Base-by-base conservation (phyloP, 2,113 vertebrate species). In the Fulica atra region DNA sequence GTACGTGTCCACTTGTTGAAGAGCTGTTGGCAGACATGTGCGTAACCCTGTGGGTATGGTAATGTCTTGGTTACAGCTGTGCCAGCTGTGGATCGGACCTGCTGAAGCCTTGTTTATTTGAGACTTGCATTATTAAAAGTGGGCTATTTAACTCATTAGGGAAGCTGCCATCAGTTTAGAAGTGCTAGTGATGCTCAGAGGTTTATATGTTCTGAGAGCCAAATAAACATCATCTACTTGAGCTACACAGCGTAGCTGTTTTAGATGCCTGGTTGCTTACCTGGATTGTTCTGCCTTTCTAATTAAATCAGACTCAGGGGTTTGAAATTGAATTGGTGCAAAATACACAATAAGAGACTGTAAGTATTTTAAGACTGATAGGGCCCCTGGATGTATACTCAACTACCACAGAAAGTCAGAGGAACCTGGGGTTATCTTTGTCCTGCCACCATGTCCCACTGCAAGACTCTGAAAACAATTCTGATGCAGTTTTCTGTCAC, bases 241-340 rank as follows among this genome's bases (percentile, higher is more conserved):
- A 72, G 36, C 36, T 72, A 36, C 7, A 9, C 44, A 81, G 31
- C 14, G 42, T 56, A 73, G 61, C 61, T 29, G 28, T 59, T 91
- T 57, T 28, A 60, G 92, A 61, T 88, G 69, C 86, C 77, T 92
- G 50, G 48, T 84, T 95, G 50, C 77, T 84, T 94, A 89, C 66
- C 59, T 1, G 5, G 63, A 63, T 91, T 92, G 81, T 85, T 70
- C 53, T 91, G 44, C 83, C 86, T 92, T 91, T 65, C 86, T 87
- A 96, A 89, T 96, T 88, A 92, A 94, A 87, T 93, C 70, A 79
- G 86, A 77, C 65, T 81, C 72, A 17, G 46, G 84, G 63, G 69
- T 89, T 88, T 87, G 53, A 76, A 70, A 76, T 26, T 42, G 72
- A 86, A 64, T 93, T 79, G 57, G 65, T 93, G 57, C 2, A 3